Base-by-base conservation (phyloP, 2,888 invertebrate genomes). In the Ligdia adustata region DNA sequence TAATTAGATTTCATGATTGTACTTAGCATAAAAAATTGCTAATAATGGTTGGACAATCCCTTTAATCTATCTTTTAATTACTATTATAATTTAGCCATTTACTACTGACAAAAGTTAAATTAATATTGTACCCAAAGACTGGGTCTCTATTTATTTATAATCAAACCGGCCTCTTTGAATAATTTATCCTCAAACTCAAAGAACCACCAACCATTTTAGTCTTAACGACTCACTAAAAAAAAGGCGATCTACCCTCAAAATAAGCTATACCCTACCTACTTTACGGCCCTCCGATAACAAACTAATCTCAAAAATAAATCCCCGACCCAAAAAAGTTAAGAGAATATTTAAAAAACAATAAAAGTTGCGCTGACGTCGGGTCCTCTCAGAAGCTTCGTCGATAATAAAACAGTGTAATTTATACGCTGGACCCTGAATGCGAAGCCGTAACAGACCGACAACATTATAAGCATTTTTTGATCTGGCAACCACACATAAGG, bases 321-420 rank as follows among this genome's bases (percentile, higher is more conserved):
- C 52, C 48, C 45, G 60, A 64, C 29, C 40, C 29, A 46, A 46
- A 45, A 43, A 46, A 46, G 33, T 66, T 67, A 62, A 66, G 66
- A 49, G 79, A 75, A 78, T 82, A 81, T 83, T 85, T 85, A 83
- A 84, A 85, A 84, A 83, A 79, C 84, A 79, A 82, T 84, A 83
- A 84, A 83, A 77, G 74, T 53, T 60, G 60, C 72, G 69, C 72
- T 72, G 69, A 59, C 55, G 71, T 65, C 60, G 78, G 72, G 63
- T 71, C 74, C 72, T 52, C 70, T 79, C 82, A 78, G 79, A 78
- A 76, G 80, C 79, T 66, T 66, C 63, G n/a, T 54, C 62, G 56
- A 57, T 75, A 79, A 82, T 83, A 84, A 83, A 83, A 81, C 76
- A 66, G 71, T 58, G 67, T 82, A 79, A 83, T 85, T 85, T 85